Evolutionary conservation across 1,140 invertebrate species (phyloP), one percentile per base, ranked within the genome.

Genomic region (Ctenoplectra terminalis): DNA sequence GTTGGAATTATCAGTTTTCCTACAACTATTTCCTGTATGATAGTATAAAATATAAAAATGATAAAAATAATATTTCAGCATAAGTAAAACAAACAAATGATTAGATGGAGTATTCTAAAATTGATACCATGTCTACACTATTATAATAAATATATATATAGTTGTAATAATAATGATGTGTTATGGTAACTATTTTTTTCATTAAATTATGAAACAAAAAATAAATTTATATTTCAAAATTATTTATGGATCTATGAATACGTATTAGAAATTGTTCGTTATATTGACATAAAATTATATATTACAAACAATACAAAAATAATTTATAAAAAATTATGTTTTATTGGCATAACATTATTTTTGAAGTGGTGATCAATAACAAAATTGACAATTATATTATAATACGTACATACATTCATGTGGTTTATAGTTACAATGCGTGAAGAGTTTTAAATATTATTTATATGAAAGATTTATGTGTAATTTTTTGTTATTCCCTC

Each of bases 241-340:
- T n/a, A n/a, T n/a, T n/a, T n/a, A n/a, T n/a, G n/a, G n/a, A n/a
- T n/a, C n/a, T n/a, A n/a, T n/a, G n/a, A 3, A 23, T 23, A 60
- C 29, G 20, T 34, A 60, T 60, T 60, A 60, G 13, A 34, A 34
- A 0, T 34, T 61, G 40, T 40, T 5, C 40, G 9, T 40, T 40
- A 40, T 9, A 5, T 4, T 40, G 4, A 40, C 40, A 40, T 5
- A 46, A 40, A 46, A 26, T 46, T 46, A 15, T 26, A 20, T 11
- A 43, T 43, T 5, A 46, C 6, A 46, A 46, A 40, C 3, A 40
- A 46, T 29, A 48, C 7, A 48, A 9, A 64, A 74, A 26, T 54
- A 70, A 20, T 74, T 83, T 75, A 31, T 87, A 87, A 23, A 87
- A 86, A 87, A 86, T 64, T 69, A 58, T 82, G 48, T 60, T 85